Evolutionary conservation across 2,888 invertebrate genomes (phyloP).

Genomic region (Melinopterus prodromus): DNA sequence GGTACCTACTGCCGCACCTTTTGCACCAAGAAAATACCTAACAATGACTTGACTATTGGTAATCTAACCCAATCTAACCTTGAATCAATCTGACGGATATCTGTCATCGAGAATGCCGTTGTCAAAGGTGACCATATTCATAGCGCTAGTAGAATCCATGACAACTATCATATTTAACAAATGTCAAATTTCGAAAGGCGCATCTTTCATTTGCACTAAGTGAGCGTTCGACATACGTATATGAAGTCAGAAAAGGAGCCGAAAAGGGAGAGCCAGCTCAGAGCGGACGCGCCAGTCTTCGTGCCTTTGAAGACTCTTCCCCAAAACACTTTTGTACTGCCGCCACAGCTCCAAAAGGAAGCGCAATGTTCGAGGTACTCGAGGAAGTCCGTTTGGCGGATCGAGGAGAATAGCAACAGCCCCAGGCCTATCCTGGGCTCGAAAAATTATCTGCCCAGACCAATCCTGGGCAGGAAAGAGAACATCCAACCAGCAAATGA

Average conservation of each 20-base stretch:
- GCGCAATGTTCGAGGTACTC: conserved; percentile 51
- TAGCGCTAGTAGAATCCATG: not conserved
- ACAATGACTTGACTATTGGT: not conserved
- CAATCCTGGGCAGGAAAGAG: conserved; percentile 50
- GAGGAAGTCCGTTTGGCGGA: conserved; percentile 46
- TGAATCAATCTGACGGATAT: not conserved
- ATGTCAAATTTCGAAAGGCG: conserved; percentile 22
- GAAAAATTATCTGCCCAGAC: conserved; percentile 45
- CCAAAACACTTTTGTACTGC: conserved; percentile 9
- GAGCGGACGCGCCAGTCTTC: conserved; percentile 51
- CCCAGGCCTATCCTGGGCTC: conserved; percentile 48
- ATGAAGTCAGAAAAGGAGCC: conserved; percentile 39
- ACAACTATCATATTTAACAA: conserved; percentile 6
- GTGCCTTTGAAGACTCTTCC: conserved; percentile 45
- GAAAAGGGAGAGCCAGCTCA: conserved; percentile 44
- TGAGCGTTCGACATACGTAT: conserved; percentile 12
- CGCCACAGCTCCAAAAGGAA: conserved; percentile 41
- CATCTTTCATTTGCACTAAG: conserved; percentile 7
- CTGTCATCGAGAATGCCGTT: not conserved
- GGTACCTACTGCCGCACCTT: no score
- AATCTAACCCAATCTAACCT: not conserved
- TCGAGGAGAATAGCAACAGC: conserved; percentile 37
- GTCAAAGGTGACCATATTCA: not conserved
- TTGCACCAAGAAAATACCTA: no score
- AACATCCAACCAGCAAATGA: conserved; percentile 41